Base-by-base conservation (phyloP, 1,140 invertebrate genomes). In the Pygmarrhopalites habei region DNA sequence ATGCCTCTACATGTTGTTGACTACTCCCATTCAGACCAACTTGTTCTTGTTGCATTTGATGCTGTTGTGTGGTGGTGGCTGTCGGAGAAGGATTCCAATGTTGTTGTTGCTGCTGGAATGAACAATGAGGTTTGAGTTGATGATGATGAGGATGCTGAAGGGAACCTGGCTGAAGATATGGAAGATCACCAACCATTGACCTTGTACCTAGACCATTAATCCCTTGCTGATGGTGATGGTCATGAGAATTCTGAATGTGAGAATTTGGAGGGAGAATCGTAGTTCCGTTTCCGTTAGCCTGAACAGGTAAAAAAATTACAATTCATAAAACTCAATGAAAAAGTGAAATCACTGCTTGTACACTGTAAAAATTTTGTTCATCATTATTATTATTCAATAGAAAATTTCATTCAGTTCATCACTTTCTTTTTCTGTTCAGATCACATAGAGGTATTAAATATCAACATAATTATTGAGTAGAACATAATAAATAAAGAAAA, bases 31-130 rank as follows among this genome's bases (percentile, higher is more conserved):
- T 59, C 30, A 43, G 30, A 29, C 52, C 23, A 23, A 32, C 12
- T 65, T 41, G 49, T 35, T 67, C 53, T 57, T 60, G 60, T 43
- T 51, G 47, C 49, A 58, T 49, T 58, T 57, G 58, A 14, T 66
- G 65, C 17, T 52, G 26, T 26, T 59, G 56, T 30, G 44, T 35
- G 30, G 26, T 21, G 4, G 28, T 17, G 29, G 41, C 2, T n/a
- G n/a, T n/a, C n/a, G n/a, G n/a, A n/a, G n/a, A n/a, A 29, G 12
- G 10, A 47, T 29, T 49, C 58, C 66, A 68, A 21, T 72, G 67
- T 41, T 59, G 64, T 62, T 68, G 65, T n/a, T 72, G 67, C 30
- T 59, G 64, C 59, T 68, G 65, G 25, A 58, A 39, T 65, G 55
- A 56, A 46, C 57, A 62, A 29, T 47, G 46, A 19, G 58, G 51